Evolutionary conservation across 2,888 invertebrate genomes (phyloP).

Genomic region (Ochropleura plecta): DNA sequence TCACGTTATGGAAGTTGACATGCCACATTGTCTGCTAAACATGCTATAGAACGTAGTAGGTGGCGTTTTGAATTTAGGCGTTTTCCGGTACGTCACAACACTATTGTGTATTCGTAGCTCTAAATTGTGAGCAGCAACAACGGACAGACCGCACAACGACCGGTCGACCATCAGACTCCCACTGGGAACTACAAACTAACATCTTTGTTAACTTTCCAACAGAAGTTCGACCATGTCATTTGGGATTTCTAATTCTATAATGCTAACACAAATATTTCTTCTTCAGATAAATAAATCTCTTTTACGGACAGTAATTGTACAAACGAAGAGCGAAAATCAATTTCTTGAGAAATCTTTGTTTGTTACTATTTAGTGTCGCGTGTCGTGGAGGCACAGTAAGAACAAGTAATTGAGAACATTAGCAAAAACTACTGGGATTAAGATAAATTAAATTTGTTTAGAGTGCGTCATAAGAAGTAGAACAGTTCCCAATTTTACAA

Average conservation of each 20-base stretch:
- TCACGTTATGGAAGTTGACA: neutral
- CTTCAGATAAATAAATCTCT: neutral
- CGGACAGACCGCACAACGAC: slow-evolving; percentile 2
- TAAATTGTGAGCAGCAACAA: slow-evolving; percentile 3
- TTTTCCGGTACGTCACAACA: slow-evolving; percentile 2
- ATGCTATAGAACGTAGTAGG: too few species aligned
- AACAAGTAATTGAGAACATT: neutral
- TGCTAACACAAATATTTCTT: neutral
- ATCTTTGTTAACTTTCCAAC: slow-evolving; percentile 25
- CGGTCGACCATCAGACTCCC: neutral
- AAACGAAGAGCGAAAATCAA: neutral
- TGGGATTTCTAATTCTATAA: slow-evolving; percentile 12
- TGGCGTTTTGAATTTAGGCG: neutral
- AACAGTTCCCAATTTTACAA: neutral
- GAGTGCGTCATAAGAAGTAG: too few species aligned
- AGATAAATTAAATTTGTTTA: neutral
- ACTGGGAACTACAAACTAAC: slow-evolving; percentile 23
- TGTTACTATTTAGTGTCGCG: neutral
- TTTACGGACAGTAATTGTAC: neutral
- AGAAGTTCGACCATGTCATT: slow-evolving; percentile 5
- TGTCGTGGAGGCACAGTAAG: neutral
- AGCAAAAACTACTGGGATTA: neutral
- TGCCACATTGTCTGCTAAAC: neutral
- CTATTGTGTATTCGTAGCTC: neutral
- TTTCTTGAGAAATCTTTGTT: neutral